Evolutionary conservation across 2,888 invertebrate genomes (phyloP), one percentile per base, ranked within the genome.

Genomic region (Rhagophthalmus giganteus): DNA sequence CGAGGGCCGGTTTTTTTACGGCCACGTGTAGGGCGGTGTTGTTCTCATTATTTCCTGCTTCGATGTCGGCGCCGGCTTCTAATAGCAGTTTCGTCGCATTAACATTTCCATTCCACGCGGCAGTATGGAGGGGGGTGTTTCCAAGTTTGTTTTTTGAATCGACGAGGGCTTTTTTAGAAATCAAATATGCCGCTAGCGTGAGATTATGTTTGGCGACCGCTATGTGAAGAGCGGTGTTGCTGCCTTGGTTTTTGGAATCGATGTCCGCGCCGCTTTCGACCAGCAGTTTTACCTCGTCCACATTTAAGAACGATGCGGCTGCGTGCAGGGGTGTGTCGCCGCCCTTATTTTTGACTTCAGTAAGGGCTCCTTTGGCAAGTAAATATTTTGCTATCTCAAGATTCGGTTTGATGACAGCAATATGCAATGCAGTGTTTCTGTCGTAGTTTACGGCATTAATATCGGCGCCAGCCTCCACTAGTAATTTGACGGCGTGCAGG

Each of bases 161-260:
- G 2, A 33, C 7, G 9, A 15, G 7, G 9, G 33, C 33, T 5
- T 15, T 2, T 2, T 8, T 8, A 2, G 33, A 8, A n/a, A 12
- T 15, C n/a, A 33, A 15, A 13, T 15, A n/a, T 2, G 7, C 7
- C n/a, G 16, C 16, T 2, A 33, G 9, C 10, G 14, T 16, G n/a
- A 16, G 6, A 8, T n/a, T n/a, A n/a, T 16, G 15, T 33, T 10
- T 16, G 5, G 2, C 9, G n/a, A 11, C 12, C 2, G 35, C 35
- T 10, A 20, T 6, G 2, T 35, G 35, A 7, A 35, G 25, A 10
- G 35, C 24, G 10, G 24, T 35, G 3, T 35, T 25, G 7, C 35
- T 25, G 6, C 11, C 15, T 11, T 7, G 6, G 12, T 35, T 35
- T 10, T 24, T 20, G 6, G 20, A 9, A 6, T 35, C 12, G 5